Evolutionary conservation across 2,888 invertebrate species (phyloP).

Genomic region (Leptura quadrifasciata): DNA sequence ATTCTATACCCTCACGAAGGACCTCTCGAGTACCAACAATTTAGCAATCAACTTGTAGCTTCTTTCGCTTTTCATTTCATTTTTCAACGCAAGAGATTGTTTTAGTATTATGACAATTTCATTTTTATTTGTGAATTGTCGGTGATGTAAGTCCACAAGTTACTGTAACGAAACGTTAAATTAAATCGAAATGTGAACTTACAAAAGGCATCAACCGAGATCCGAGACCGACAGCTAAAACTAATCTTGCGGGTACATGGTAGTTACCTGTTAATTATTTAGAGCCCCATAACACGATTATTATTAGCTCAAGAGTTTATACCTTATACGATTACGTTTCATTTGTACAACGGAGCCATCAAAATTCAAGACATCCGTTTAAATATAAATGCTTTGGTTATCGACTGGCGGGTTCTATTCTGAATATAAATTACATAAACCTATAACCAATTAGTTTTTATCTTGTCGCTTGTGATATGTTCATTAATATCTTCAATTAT

Average conservation of each 20-base stretch:
- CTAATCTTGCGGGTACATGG: constrained; percentile 4
- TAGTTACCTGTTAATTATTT: constrained; percentile 29
- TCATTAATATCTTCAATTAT: constrained; percentile 45
- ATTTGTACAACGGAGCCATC: constrained; percentile 18
- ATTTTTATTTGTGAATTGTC: constrained; percentile 15
- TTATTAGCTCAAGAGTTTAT: constrained; percentile 26
- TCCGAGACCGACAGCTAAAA: constrained; percentile 1
- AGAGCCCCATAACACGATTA: constrained; percentile 14
- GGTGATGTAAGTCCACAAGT: constrained; percentile 8
- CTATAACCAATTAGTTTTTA: constrained; percentile 44
- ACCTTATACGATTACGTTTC: constrained; percentile 15
- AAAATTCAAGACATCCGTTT: constrained; percentile 46
- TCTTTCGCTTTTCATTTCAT: too few relatives aligned
- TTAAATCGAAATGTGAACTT: constrained; percentile 23
- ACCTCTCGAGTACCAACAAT: too few relatives aligned
- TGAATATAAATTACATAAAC: constrained; percentile 45
- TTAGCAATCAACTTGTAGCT: too few relatives aligned
- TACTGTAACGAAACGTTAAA: constrained; percentile 33
- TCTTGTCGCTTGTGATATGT: constrained; percentile 44
- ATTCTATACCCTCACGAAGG: not conserved
- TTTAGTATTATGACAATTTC: too few relatives aligned
- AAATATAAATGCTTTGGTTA: constrained; percentile 42
- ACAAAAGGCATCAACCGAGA: constrained; percentile 25
- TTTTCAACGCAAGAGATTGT: too few relatives aligned
- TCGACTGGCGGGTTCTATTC: constrained; percentile 37